Evolutionary conservation across 2,113 vertebrate genomes (phyloP), one percentile per base, ranked within the genome.

Genomic region (Irena cyanogastra): DNA sequence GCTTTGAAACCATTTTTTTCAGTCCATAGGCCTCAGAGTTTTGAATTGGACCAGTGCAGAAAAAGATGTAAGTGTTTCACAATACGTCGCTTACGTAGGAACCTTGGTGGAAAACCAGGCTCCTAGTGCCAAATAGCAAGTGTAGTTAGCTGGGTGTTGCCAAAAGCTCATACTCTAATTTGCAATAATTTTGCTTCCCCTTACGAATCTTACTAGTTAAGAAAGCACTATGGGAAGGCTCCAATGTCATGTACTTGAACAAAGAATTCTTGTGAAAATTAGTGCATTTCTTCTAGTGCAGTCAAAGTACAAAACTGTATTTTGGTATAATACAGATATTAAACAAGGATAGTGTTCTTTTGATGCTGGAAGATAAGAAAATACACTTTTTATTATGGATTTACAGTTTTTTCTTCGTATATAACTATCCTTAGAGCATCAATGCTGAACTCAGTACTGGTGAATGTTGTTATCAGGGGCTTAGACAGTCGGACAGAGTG

Each of bases 391-490:
- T 75, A 7, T 3, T 35, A 41, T 1, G 9, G 10, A 33, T 70
- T 83, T 61, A 18, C 27, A 19, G 0, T 39, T 47, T 30, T 64
- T 90, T 56, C 19, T 79, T 83, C 41, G 70, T n/a, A 12, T 16
- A 5, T 0, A 52, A 6, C 22, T 82, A 26, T 47, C 35, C 16
- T 86, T 42, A n/a, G 13, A 47, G 13, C n/a, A 11, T 54, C 22
- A 27, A 0, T 81, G 45, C 22, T 63, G 19, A 61, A 11, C 6
- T 22, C 5, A 7, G 0, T 75, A 30, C 16, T 35, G 2, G 12
- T 71, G 11, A 88, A 42, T 23, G 21, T 50, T 5, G 4, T 61
- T 27, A 7, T 52, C 23, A 37, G 10, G 41, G 42, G 1, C 33
- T 39, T 66, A 44, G 41, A 9, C 20, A 35, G n/a, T 31, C 13